Conservation (phyloP, 2,797 vertebrate species). For the Streptopelia turtur region DNA sequence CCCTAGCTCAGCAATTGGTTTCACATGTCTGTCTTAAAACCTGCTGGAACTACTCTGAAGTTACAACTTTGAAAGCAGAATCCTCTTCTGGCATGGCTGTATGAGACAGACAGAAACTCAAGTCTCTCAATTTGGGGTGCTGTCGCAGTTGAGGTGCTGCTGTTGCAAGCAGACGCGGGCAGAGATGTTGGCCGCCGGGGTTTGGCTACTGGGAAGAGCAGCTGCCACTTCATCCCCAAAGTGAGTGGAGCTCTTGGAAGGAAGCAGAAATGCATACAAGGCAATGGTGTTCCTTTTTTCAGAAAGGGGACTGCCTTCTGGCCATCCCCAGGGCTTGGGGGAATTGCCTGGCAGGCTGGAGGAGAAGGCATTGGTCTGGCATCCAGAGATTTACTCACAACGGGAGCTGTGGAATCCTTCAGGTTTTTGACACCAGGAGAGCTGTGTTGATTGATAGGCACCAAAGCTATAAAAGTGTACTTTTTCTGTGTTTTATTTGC, state of each 20-base stretch:
- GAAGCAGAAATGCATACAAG: background rate
- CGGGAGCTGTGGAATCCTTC: background rate
- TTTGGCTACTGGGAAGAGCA: background rate
- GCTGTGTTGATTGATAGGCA: background rate
- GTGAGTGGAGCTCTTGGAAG: background rate
- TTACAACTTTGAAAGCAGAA: background rate
- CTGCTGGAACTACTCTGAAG: background rate
- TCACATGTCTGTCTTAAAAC: background rate
- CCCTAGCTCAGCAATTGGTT: conserved; percentile 8
- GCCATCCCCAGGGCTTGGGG: background rate
- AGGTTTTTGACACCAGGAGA: background rate
- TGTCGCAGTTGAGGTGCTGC: background rate
- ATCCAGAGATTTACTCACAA: background rate
- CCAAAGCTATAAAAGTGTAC: background rate
- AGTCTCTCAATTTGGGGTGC: background rate
- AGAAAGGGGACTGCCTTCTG: background rate
- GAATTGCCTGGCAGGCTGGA: background rate
- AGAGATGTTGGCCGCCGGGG: background rate
- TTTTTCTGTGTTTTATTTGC: background rate
- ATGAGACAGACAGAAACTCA: background rate
- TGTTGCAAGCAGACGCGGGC: fast-evolving
- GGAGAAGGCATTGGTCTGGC: background rate
- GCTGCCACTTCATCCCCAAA: background rate
- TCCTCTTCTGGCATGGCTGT: background rate
- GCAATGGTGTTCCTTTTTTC: background rate